Base-by-base conservation (phyloP, 2,888 invertebrate species). In the Aquatica leii region DNA sequence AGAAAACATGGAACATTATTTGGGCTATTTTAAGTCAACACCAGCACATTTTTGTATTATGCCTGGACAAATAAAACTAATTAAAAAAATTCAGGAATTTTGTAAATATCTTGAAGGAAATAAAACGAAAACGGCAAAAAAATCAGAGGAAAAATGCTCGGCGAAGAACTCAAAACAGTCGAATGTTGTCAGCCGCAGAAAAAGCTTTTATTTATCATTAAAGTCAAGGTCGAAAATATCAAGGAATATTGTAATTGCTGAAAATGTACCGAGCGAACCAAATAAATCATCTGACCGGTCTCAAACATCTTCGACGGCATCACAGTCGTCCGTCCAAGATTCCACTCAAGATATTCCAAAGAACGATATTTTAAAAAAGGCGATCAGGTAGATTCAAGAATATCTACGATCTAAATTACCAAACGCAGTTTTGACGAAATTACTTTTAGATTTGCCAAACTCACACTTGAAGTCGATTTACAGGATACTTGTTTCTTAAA, bases 61-160 rank as follows among this genome's bases (percentile, higher is more conserved):
- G n/a, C n/a, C n/a, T n/a, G n/a, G n/a, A 37, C 37, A 37, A 37
- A 37, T 37, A 37, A 37, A n/a, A n/a, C n/a, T n/a, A 37, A 37
- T 37, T n/a, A 37, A 37, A 37, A 37, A 12, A 37, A 37, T 37
- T 37, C 37, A 37, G 37, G 37, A 37, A 37, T 37, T 37, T 37
- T 37, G 37, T 37, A 5, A 37, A 37, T 12, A 37, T 37, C 37
- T 37, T 37, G 8, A 37, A 37, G 37, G 37, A 37, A 37, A 37
- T 37, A 37, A 37, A 37, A 37, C 9, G 37, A 37, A 37, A 37
- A n/a, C 37, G n/a, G 8, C 37, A 37, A 12, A 37, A 37, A 31
- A 31, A 31, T 9, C 31, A 31, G 31, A 31, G 31, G 31, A 31
- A 31, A 37, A 37, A 37, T 37, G n/a, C 37, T 37, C 37, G 37